Percentiles rank a stretch among this genome's conserved stretches.
These are phyloP conservation scores for Macaria liturata DNA, from an alignment of 2,888 invertebrate genomes.

Conservation along the genomic window DNA sequence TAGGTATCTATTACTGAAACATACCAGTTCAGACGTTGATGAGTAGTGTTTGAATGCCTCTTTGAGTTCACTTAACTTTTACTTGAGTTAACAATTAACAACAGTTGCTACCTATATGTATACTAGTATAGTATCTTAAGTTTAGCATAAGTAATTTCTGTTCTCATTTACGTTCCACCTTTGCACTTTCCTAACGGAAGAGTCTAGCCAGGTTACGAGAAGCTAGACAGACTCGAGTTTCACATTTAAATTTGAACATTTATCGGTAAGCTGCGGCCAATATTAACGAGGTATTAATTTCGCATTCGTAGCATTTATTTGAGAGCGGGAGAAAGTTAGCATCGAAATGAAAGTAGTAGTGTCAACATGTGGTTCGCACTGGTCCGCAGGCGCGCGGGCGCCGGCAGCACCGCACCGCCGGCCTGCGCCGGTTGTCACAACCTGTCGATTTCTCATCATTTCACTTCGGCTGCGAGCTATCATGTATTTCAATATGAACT, in stretches of 20 bases:
- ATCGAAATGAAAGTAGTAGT: conserved; percentile 80
- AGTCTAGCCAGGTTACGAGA: background rate
- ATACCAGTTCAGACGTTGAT: no score
- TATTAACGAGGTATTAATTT: conserved; percentile 48
- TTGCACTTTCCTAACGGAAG: no score
- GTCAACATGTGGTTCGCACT: conserved; percentile 65
- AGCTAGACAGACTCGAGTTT: conserved; percentile 7
- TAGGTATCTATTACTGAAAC: no score
- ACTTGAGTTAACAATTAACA: no score
- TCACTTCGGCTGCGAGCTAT: conserved; percentile 38
- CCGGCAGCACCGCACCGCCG: conserved; percentile 26
- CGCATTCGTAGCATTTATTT: conserved; percentile 70
- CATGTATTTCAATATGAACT: no score
- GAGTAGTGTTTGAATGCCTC: no score
- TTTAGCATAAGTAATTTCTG: no score
- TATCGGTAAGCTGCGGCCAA: conserved; percentile 21
- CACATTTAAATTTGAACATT: conserved; percentile 18
- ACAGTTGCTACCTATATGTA: no score
- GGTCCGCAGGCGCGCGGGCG: conserved; percentile 45
- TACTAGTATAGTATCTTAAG: no score
- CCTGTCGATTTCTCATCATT: conserved; percentile 70
- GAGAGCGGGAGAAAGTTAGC: conserved; percentile 77
- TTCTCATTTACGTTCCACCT: no score
- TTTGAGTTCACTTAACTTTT: no score
- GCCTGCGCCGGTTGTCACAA: conserved; percentile 44